Percentiles rank a stretch among this genome's conserved stretches.
Evolutionary conservation across 2,113 vertebrate species (phyloP).

Genomic region (Aphelocoma coerulescens): DNA sequence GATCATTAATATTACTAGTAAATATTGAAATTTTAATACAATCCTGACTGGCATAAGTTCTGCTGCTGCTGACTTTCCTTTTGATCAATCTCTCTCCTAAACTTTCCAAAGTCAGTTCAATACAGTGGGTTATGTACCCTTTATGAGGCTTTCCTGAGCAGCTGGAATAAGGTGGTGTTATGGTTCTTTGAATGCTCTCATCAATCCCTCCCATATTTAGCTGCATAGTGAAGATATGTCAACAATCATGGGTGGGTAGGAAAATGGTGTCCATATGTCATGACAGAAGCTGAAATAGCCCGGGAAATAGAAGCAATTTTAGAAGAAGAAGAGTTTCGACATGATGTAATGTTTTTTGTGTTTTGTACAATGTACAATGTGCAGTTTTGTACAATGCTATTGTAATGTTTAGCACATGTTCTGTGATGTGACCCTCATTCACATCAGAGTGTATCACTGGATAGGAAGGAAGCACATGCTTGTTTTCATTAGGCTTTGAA

Average conservation of each 20-base stretch:
- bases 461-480: not conserved
- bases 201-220: not conserved
- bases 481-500: constrained; percentile 21
- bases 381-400: not conserved
- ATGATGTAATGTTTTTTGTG: not conserved
- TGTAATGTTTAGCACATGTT: not conserved
- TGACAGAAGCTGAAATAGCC: not conserved
- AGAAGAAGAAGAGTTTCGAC: not conserved
- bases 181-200: not conserved
- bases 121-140: not conserved
- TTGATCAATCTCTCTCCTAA: not conserved
- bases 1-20: not conserved
- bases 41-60: not conserved
- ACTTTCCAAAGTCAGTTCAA: not conserved
- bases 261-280: not conserved
- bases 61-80: not conserved
- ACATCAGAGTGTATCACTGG: not conserved
- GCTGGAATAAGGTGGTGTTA: not conserved
- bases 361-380: not conserved
- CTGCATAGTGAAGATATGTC: not conserved
- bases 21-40: not conserved
- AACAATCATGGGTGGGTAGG: rapidly evolving
- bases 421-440: rapidly evolving
- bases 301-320: not conserved
- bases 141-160: not conserved